Conservation (phyloP, 2,113 vertebrate genomes). For the Ceratotherium simum region DNA sequence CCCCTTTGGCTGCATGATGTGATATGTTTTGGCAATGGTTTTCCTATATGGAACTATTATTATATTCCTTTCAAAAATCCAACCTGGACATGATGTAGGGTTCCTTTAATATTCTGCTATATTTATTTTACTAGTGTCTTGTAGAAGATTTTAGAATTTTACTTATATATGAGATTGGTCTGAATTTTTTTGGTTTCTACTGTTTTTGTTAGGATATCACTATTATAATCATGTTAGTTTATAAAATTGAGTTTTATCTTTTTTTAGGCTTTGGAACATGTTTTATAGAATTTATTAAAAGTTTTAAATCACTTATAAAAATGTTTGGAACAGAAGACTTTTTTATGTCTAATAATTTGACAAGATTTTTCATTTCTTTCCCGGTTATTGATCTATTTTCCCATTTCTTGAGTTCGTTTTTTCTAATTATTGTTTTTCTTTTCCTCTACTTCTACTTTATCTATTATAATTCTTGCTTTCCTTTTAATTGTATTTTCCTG, state of each 20-base stretch:
- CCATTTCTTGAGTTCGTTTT: constrained; percentile 13
- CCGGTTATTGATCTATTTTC: not conserved
- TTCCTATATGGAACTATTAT: not conserved
- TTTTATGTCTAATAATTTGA: not conserved
- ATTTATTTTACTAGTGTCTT: not conserved
- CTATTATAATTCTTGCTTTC: not conserved
- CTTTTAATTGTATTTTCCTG: not conserved
- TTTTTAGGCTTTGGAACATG: not conserved
- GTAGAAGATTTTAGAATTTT: not conserved
- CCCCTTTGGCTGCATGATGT: not conserved
- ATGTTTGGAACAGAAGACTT: not conserved
- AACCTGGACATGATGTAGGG: not conserved
- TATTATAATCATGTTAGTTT: not conserved
- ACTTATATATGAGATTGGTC: not conserved
- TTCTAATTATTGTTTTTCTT: not conserved
- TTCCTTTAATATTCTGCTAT: not conserved
- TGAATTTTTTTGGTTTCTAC: not conserved
- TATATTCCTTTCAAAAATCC: not conserved
- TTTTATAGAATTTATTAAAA: not conserved
- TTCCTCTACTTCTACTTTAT: not conserved
- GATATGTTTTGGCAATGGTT: not conserved
- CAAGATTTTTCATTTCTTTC: not conserved
- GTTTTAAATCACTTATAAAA: not conserved
- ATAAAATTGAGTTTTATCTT: not conserved
- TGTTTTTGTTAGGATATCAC: not conserved